Evolutionary conservation across 2,797 vertebrate genomes (phyloP), one percentile per base, ranked within the genome.

Genomic region (Onychomys arenicola): DNA sequence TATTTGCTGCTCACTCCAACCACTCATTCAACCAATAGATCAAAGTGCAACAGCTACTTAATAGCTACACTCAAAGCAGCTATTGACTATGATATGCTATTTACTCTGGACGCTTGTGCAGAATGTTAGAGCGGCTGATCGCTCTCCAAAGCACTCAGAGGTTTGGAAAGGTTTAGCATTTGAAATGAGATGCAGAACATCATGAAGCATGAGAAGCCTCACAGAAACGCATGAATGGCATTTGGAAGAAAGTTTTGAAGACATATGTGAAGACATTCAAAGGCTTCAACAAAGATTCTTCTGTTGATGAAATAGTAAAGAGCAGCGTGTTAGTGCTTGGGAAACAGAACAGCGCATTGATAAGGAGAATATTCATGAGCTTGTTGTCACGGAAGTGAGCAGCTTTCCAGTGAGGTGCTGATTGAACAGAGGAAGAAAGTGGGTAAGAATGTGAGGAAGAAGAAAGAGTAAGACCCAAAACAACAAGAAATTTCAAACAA

Each of bases 191-290:
- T 27, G 19, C 49, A 71, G 73, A 86, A 46, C 71, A 71, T 80
- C 34, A 23, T 21, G 8, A 6, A 2, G 25, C 52, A 34, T 67
- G 37, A 49, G 61, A 85, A 78, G 89, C 21, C 49, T 40, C 37
- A 59, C 17, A 49, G 49, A 63, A 90, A 84, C 13, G 40, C 88
- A 71, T 49, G 82, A 71, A 43, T 59, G 52, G 40, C 52, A 80
- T 91, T 86, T 91, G 73, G 25, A 59, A 90, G 81, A 80, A 69
- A 94, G 88, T 86, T 71, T 83, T 81, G 63, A 71, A 86, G 71
- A 77, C 46, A 32, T 57, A 65, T 65, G 34, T 76, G 57, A 84
- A 57, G n/a, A 80, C 34, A 90, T 52, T 80, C 73, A 91, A 71
- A 80, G 52, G 6, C 37, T 80, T 80, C 52, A 63, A 80, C 75